A percentile compares a stretch with the other conserved stretches of the same genome.
phyloP scores from a whole-genome alignment of 1,140 invertebrate species.

The Drosophila eugracilis region DNA sequence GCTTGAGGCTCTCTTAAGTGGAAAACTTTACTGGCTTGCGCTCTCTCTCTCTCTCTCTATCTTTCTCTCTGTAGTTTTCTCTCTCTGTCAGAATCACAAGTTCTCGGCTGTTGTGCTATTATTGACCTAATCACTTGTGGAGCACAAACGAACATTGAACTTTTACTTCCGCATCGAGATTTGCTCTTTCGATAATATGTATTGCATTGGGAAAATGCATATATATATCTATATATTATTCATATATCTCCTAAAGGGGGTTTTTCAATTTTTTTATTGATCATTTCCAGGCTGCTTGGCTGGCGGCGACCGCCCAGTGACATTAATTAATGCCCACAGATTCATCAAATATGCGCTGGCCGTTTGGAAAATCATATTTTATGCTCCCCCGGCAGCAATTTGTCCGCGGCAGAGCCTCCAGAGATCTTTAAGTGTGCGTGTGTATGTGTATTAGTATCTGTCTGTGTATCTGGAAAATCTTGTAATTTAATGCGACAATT shows the following conservation, averaged over 20 bases:
- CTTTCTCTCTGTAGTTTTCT: neutral
- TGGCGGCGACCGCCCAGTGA: constrained; percentile 67
- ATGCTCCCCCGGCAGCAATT: constrained; percentile 66
- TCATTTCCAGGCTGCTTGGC: constrained; percentile 59
- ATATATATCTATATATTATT: no score
- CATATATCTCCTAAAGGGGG: no score
- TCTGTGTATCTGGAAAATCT: constrained; percentile 57
- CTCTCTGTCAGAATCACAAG: constrained; percentile 38
- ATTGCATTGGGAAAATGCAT: constrained; percentile 7
- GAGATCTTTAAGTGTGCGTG: constrained; percentile 22
- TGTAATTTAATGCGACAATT: constrained; percentile 84
- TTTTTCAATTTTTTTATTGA: constrained; percentile 60
- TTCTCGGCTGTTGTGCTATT: constrained; percentile 69
- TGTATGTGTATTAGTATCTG: constrained; percentile 8
- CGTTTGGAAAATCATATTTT: constrained; percentile 81
- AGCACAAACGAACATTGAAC: constrained; percentile 85
- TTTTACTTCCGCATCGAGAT: constrained; percentile 84
- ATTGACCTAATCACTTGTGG: constrained; percentile 85
- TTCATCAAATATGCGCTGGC: constrained; percentile 79
- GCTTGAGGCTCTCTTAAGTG: constrained; percentile 43
- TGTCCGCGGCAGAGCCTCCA: constrained; percentile 55
- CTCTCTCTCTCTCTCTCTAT: neutral
- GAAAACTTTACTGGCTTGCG: neutral
- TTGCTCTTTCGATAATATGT: constrained; percentile 10
- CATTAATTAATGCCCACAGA: constrained; percentile 80